Evolutionary conservation across 2,888 invertebrate genomes (phyloP).

Genomic region (Sinotaia quadrata): DNA sequence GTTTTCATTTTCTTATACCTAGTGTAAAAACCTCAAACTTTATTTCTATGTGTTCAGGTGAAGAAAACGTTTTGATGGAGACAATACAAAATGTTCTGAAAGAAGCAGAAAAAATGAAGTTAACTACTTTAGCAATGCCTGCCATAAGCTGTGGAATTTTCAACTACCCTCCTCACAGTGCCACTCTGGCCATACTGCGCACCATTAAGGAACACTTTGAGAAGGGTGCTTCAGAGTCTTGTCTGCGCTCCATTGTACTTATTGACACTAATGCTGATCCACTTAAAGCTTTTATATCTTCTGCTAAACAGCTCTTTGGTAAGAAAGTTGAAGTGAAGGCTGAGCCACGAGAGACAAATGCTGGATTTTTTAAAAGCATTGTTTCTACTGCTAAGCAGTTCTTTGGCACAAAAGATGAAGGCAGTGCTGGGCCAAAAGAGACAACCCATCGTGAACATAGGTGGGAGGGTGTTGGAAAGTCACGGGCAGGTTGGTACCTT

Average conservation of each 20-base stretch:
- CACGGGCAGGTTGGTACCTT: too few relatives aligned
- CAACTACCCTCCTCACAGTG: conserved; percentile 12
- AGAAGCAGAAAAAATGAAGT: conserved; percentile 7
- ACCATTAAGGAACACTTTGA: neutral
- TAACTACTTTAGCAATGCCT: conserved; percentile 15
- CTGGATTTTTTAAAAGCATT: too few relatives aligned
- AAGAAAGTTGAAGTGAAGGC: neutral
- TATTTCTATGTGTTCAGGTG: conserved; percentile 3
- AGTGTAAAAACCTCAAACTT: too few relatives aligned
- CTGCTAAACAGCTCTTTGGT: neutral
- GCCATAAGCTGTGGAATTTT: conserved; percentile 27
- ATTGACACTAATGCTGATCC: conserved; percentile 6
- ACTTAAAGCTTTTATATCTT: neutral
- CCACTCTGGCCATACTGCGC: conserved; percentile 9
- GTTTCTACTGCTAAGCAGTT: too few relatives aligned
- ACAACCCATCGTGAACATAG: too few relatives aligned
- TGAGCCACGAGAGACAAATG: neutral
- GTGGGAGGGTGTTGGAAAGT: too few relatives aligned
- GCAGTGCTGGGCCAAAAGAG: too few relatives aligned
- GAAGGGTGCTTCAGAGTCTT: neutral
- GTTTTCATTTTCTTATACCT: too few relatives aligned
- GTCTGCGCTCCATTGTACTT: conserved; percentile 3
- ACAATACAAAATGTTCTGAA: conserved; percentile 8
- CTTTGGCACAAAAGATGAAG: too few relatives aligned
- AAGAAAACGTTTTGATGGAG: neutral